A percentile compares a stretch with the other conserved stretches of the same genome.
These are phyloP conservation scores for Cryptus viduatorius DNA, from an alignment of 2,888 invertebrate genomes.

Conservation along the genomic window DNA sequence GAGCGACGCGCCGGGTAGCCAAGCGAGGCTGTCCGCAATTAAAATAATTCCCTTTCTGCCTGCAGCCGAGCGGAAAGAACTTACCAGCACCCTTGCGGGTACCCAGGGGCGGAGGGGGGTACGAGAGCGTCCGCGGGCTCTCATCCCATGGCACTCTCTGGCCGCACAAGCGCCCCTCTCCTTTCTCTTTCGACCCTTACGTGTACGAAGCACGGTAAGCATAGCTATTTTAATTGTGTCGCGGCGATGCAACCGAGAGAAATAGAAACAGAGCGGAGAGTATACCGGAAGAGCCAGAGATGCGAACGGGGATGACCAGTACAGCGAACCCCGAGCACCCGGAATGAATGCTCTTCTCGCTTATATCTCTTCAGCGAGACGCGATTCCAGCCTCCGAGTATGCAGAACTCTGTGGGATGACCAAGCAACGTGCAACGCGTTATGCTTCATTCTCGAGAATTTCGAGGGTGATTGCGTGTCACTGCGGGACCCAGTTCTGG, in stretches of 20 bases:
- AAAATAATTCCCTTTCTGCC: conserved; percentile 85
- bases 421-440: conserved; percentile 72
- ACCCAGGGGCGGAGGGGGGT: conserved; percentile 73
- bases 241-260: conserved; percentile 74
- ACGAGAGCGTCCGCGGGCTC: conserved; percentile 55
- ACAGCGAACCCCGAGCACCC: conserved; percentile 28
- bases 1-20: conserved; percentile 78
- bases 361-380: conserved; percentile 30
- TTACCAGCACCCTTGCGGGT: conserved; percentile 83
- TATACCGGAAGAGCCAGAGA: conserved; percentile 35
- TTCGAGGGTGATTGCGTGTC: conserved; percentile 76
- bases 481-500: conserved; percentile 32
- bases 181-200: conserved; percentile 45
- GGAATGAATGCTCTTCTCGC: conserved; percentile 57
- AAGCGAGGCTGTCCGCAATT: conserved; percentile 85
- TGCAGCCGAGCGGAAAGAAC: conserved; percentile 85
- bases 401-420: conserved; percentile 55
- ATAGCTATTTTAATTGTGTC: conserved; percentile 85
- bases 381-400: conserved; percentile 48
- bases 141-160: conserved; percentile 51
- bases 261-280: conserved; percentile 61
- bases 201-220: conserved; percentile 76
- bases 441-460: conserved; percentile 80
- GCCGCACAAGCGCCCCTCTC: conserved; percentile 54
- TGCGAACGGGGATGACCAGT: conserved; percentile 56